Evolutionary conservation across 2,888 invertebrate species (phyloP), one percentile per base, ranked within the genome.

Genomic region (Parnassius apollo): DNA sequence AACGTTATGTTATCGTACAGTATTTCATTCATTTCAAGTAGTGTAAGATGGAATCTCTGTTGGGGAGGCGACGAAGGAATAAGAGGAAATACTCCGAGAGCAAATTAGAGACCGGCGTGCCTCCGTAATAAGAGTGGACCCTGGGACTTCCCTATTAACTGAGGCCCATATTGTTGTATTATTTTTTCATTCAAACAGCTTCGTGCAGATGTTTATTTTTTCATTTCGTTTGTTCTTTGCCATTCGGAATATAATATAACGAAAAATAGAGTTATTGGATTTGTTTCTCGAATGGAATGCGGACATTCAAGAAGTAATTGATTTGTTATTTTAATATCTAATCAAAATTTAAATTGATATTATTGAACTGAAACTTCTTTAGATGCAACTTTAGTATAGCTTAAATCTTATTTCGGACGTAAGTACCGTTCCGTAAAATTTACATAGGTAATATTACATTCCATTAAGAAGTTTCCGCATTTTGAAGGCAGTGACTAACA

Each of bases 91-190:
- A 81, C 80, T 78, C 73, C 72, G 72, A 66, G 76, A 78, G 81
- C 81, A 89, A 88, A 90, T 89, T 88, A 90, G 85, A 88, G 81
- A 81, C 76, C 73, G 73, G 71, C 75, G 70, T 69, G 75, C 72
- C 78, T 78, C 72, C 76, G 81, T 83, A 83, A 85, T 86, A 83
- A 83, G 85, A 85, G 84, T 84, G 86, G 88, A 83, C 86, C 82
- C 77, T 74, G 82, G 74, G 75, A 75, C 73, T 49, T 67, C 71
- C 76, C 80, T 80, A 83, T 85, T 87, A 87, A 81, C 79, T 76
- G 74, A 73, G 78, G 74, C 80, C 77, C 80, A 84, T 81, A 86
- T 88, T 88, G 86, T 86, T 79, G 77, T 83, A 84, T 85, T 85
- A 86, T 87, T 86, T 86, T 85, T 83, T 85, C 81, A 86, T 85